Evolutionary conservation across 2,797 vertebrate genomes (phyloP).

Genomic region (Nasua narica): DNA sequence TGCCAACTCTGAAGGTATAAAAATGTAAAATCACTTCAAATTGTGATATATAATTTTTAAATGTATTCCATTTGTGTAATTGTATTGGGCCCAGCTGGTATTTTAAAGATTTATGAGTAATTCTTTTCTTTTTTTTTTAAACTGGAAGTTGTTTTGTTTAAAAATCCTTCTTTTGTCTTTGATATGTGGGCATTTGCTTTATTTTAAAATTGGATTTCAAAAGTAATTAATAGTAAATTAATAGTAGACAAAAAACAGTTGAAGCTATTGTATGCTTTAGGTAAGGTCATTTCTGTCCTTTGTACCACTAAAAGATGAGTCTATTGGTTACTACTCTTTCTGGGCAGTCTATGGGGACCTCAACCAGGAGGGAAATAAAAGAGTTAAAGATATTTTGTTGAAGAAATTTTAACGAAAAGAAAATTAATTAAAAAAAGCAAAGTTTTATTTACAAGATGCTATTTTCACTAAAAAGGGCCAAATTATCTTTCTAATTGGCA

Average conservation of each 20-base stretch:
- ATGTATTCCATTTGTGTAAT: slow-evolving; percentile 54
- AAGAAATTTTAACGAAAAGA: background rate
- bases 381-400: background rate
- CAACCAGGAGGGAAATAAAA: background rate
- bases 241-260: background rate
- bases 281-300: background rate
- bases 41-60: slow-evolving; percentile 46
- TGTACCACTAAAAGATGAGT: background rate
- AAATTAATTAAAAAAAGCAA: background rate
- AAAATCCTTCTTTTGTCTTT: background rate
- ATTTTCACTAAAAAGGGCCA: background rate
- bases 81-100: slow-evolving; percentile 46
- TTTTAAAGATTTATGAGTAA: slow-evolving; percentile 11
- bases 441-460: background rate
- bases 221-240: background rate
- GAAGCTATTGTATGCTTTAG: background rate
- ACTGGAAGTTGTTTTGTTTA: background rate
- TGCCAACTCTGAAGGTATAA: slow-evolving; percentile 67
- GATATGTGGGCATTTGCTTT: background rate
- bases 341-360: background rate
- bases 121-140: background rate
- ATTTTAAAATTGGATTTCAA: slow-evolving; percentile 41
- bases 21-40: slow-evolving; percentile 58
- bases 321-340: background rate
- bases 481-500: background rate